These are phyloP conservation scores for Ericerus pela DNA, from an alignment of 1,140 invertebrate genomes.

Conservation along the genomic window DNA sequence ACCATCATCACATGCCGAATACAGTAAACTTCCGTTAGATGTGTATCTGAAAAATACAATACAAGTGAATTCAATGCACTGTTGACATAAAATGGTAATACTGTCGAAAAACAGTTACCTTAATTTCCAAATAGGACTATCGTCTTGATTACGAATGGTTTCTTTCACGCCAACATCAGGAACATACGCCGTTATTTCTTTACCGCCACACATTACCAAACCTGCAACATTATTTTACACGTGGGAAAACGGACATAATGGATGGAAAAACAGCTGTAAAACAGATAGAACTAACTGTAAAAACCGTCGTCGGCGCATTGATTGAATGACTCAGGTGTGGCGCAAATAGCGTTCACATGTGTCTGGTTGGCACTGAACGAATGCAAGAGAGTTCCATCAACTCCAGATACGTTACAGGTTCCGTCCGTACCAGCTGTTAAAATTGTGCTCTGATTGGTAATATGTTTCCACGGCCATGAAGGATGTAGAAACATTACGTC, in stretches of 20 bases:
- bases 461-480: constrained; percentile 35
- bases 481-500: constrained; percentile 35
- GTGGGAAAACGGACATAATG: not conserved
- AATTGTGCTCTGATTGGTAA: constrained; percentile 28
- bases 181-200: constrained; percentile 34
- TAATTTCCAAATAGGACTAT: constrained; percentile 34
- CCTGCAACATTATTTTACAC: constrained; percentile 25
- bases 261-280: not conserved
- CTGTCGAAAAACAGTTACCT: too few species aligned
- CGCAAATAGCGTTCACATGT: constrained; percentile 33
- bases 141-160: constrained; percentile 32
- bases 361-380: constrained; percentile 33
- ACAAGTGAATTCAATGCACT: not conserved
- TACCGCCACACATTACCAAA: constrained; percentile 36
- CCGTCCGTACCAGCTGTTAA: constrained; percentile 33
- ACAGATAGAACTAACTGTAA: constrained; percentile 28
- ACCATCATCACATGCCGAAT: constrained; percentile 36
- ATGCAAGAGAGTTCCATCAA: constrained; percentile 34
- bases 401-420: constrained; percentile 34
- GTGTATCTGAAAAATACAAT: constrained; percentile 31
- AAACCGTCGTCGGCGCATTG: constrained; percentile 33
- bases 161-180: constrained; percentile 36
- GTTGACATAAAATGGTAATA: not conserved
- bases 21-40: constrained; percentile 35
- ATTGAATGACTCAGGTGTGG: constrained; percentile 35